Evolutionary conservation across 1,140 invertebrate species (phyloP).

Genomic region (Sycophila sp.): DNA sequence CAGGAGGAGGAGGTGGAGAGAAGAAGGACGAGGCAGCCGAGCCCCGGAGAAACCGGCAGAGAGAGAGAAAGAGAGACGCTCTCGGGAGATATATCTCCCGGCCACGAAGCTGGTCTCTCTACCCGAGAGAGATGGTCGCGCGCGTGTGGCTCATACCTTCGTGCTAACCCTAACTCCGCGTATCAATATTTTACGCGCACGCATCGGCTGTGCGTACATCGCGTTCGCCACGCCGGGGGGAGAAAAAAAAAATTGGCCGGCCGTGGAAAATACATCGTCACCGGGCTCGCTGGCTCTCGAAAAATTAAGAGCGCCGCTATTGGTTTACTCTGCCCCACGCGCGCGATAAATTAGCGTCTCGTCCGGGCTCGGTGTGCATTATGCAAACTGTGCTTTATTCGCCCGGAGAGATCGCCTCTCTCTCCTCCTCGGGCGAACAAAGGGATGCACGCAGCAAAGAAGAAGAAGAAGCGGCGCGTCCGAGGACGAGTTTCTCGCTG

Average conservation of each 20-base stretch:
- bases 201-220: constrained; percentile 33
- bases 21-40: background rate
- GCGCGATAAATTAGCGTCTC: too few relatives aligned
- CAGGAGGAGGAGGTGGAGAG: constrained; percentile 32
- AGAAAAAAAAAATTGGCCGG: background rate
- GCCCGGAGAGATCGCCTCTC: background rate
- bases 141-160: background rate
- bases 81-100: constrained; percentile 32
- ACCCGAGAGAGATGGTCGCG: constrained; percentile 40
- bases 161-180: constrained; percentile 49
- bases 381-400: too few relatives aligned
- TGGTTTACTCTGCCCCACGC: too few relatives aligned
- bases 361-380: too few relatives aligned
- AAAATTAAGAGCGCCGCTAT: too few relatives aligned
- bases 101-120: constrained; percentile 4
- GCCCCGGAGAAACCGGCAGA: background rate
- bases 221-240: background rate
- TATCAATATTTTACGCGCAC: constrained; percentile 62
- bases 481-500: constrained; percentile 23
- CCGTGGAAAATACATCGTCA: too few relatives aligned
- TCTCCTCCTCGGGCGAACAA: constrained; percentile 9
- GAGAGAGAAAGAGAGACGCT: constrained; percentile 40
- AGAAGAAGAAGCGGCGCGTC: background rate
- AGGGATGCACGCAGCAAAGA: background rate
- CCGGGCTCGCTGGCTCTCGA: too few relatives aligned